These are phyloP conservation scores for Xanthorhoe designata DNA, from an alignment of 2,888 invertebrate species.

Conservation along the genomic window DNA sequence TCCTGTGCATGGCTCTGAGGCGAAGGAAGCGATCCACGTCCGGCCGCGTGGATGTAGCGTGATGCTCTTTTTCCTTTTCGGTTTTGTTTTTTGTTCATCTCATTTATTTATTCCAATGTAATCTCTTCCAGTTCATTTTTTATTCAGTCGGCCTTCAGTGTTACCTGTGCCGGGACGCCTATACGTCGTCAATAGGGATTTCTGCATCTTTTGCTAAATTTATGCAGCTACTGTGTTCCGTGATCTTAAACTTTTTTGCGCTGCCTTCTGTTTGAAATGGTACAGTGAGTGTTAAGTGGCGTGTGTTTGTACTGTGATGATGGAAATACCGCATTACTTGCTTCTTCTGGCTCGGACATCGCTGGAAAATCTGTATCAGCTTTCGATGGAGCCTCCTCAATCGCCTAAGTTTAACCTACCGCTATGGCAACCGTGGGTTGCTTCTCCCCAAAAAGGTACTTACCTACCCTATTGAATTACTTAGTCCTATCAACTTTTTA, in stretches of 20 bases:
- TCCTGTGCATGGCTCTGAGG: constrained; percentile 69
- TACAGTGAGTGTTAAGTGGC: constrained; percentile 50
- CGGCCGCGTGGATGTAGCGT: constrained; percentile 85
- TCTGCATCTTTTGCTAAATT: constrained; percentile 56
- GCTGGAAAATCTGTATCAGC: constrained; percentile 64
- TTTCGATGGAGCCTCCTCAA: constrained; percentile 80
- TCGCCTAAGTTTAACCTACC: constrained; percentile 82
- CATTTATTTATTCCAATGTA: constrained; percentile 87
- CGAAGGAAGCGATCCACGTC: constrained; percentile 85
- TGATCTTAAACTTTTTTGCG: constrained; percentile 4
- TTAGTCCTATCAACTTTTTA: no score
- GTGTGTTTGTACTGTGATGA: constrained; percentile 68
- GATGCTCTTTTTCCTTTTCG: constrained; percentile 82
- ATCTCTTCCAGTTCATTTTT: constrained; percentile 85
- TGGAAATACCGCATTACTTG: constrained; percentile 80
- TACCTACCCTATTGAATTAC: constrained; percentile 1
- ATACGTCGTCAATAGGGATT: constrained; percentile 64
- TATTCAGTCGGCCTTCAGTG: constrained; percentile 85
- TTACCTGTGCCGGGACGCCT: constrained; percentile 83
- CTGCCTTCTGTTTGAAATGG: constrained; percentile 38
- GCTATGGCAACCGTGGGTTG: constrained; percentile 82
- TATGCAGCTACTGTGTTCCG: constrained; percentile 29
- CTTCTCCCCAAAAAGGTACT: constrained; percentile 76
- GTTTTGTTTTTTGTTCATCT: constrained; percentile 85
- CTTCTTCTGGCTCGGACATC: constrained; percentile 76